Evolutionary conservation across 1,140 invertebrate genomes (phyloP).

Genomic region (Drosophila grimshawi): DNA sequence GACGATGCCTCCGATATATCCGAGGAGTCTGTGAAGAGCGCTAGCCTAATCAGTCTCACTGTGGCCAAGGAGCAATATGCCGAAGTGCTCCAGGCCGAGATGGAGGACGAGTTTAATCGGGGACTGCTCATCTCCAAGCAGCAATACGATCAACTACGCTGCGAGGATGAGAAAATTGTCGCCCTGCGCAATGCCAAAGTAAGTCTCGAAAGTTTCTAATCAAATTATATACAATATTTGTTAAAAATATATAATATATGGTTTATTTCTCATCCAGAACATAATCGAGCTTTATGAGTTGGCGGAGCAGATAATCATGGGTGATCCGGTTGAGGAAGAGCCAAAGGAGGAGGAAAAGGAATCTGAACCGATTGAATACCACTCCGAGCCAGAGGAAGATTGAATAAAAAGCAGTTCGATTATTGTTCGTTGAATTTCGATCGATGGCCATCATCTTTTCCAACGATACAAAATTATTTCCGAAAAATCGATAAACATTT

Average conservation of each 20-base stretch:
- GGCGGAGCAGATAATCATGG: constrained; percentile 80
- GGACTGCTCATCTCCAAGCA: constrained; percentile 73
- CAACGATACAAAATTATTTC: background rate
- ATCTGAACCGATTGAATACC: background rate
- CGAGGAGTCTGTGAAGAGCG: constrained; percentile 63
- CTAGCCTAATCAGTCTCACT: constrained; percentile 63
- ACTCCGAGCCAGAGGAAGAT: constrained; percentile 3
- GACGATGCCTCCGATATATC: constrained; percentile 69
- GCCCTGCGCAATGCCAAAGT: constrained; percentile 74
- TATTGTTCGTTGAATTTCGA: constrained; percentile 3
- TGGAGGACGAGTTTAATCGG: constrained; percentile 76
- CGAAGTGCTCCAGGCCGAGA: constrained; percentile 67
- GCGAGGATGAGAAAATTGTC: constrained; percentile 75
- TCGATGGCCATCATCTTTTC: background rate
- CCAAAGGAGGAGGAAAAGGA: constrained; percentile 33
- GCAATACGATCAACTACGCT: constrained; percentile 78
- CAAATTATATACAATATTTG: too few species aligned
- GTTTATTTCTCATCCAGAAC: constrained; percentile 40
- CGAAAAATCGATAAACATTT: too few species aligned
- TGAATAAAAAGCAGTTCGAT: background rate
- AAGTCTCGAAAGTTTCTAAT: background rate
- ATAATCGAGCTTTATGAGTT: constrained; percentile 77
- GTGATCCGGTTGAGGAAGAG: constrained; percentile 59
- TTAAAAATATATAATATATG: background rate
- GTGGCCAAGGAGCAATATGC: constrained; percentile 73